Evolutionary conservation across 37 sponge, comb jelly and placozoan species (phyloP).

Genomic region (Cliona cf. orientalis): DNA sequence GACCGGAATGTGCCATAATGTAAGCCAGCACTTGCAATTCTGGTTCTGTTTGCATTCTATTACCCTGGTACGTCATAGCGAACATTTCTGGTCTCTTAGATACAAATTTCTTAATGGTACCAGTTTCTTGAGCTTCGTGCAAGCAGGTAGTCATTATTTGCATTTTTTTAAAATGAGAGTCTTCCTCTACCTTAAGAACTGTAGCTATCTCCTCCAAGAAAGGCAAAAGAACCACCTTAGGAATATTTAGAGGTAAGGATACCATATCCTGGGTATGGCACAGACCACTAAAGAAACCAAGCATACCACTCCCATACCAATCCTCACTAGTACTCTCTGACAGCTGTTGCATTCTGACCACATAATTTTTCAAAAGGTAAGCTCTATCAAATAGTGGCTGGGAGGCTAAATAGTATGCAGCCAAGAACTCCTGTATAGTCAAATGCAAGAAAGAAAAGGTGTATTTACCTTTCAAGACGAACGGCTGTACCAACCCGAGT

Average conservation of each 20-base stretch:
- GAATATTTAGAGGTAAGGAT: not conserved
- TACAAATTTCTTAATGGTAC: not conserved
- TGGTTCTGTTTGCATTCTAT: not conserved
- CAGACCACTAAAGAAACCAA: too few relatives aligned
- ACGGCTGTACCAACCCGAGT: not conserved
- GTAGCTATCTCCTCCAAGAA: not conserved
- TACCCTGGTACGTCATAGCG: not conserved
- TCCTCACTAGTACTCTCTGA: not conserved
- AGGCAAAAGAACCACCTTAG: not conserved
- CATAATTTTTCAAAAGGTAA: not conserved
- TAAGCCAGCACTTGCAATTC: not conserved
- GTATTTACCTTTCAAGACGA: too few relatives aligned
- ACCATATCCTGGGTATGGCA: not conserved
- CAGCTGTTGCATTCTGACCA: not conserved
- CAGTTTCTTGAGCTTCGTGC: not conserved
- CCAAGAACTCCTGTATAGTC: conserved; percentile 1
- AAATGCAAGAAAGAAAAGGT: not conserved
- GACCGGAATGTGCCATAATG: not conserved
- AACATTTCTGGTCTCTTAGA: not conserved
- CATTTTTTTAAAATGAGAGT: not conserved
- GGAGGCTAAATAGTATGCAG: not conserved
- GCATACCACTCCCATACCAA: not conserved
- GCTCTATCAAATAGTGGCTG: not conserved
- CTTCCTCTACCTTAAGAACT: not conserved
- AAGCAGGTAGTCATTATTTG: not conserved